Conservation (phyloP, 2,888 invertebrate genomes). For the Lypha dubia region DNA sequence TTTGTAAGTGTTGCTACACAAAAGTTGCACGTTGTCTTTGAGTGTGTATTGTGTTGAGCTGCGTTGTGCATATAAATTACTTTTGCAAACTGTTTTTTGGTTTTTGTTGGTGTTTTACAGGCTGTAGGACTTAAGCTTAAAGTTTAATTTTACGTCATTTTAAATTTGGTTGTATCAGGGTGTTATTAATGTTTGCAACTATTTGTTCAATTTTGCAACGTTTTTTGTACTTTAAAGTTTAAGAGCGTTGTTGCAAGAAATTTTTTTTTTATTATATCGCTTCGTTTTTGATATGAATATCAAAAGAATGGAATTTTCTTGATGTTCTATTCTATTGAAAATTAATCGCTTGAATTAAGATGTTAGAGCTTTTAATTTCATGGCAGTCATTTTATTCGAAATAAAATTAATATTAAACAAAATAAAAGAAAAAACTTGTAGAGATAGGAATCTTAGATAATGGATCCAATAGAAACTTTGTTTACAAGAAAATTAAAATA, state of each 20-base stretch:
- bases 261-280: neutral
- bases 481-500: too few relatives aligned
- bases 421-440: too few relatives aligned
- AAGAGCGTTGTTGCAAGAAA: neutral
- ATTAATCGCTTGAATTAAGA: too few relatives aligned
- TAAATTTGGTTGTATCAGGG: slow-evolving; percentile 50
- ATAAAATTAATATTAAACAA: too few relatives aligned
- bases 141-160: slow-evolving; percentile 65
- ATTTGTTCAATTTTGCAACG: neutral
- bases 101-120: slow-evolving; percentile 27
- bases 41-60: slow-evolving; percentile 7
- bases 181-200: slow-evolving; percentile 35
- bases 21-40: slow-evolving; percentile 43
- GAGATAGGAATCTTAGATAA: too few relatives aligned
- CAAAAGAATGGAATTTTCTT: neutral
- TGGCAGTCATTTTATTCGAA: too few relatives aligned
- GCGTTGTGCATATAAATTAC: slow-evolving; percentile 64
- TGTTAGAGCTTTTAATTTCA: too few relatives aligned
- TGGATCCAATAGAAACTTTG: too few relatives aligned
- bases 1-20: slow-evolving; percentile 6
- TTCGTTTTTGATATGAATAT: too few relatives aligned
- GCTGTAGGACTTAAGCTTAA: slow-evolving; percentile 33
- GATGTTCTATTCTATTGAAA: neutral
- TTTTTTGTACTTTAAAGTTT: neutral
- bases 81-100: neutral